phyloP scores from a whole-genome alignment of 2,113 vertebrate genomes.

The Xenopus laevis region DNA sequence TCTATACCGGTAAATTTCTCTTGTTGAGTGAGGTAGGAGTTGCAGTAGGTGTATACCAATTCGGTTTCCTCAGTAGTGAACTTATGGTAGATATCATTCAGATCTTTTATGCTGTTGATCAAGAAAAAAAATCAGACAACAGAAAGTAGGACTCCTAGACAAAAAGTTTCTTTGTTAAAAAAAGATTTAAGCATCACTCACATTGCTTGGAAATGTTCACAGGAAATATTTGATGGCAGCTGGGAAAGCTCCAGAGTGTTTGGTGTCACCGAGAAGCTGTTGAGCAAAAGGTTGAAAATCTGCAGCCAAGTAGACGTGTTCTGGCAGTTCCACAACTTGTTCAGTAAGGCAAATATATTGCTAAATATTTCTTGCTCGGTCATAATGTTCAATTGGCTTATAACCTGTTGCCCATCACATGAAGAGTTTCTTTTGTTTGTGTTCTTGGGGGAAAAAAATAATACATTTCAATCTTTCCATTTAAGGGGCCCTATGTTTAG shows the following conservation, averaged over 20 bases:
- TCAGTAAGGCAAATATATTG: slow-evolving; percentile 24
- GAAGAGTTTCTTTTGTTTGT: too few relatives aligned
- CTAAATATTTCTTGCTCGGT: slow-evolving; percentile 18
- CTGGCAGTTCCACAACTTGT: background rate
- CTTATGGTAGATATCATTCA: slow-evolving; percentile 14
- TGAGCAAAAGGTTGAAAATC: slow-evolving; percentile 17
- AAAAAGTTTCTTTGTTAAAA: too few relatives aligned
- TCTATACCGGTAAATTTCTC: background rate
- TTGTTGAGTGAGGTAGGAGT: background rate
- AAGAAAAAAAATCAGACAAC: background rate
- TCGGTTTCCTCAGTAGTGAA: background rate
- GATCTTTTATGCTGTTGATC: slow-evolving; percentile 20
- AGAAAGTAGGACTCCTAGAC: too few relatives aligned
- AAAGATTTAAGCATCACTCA: slow-evolving; percentile 21
- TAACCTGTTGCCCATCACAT: background rate
- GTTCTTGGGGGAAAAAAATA: too few relatives aligned
- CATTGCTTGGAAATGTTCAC: slow-evolving; percentile 40
- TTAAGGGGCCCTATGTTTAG: too few relatives aligned
- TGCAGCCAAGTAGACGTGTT: background rate
- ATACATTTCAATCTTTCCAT: too few relatives aligned
- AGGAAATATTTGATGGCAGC: slow-evolving; percentile 8
- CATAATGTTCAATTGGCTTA: background rate
- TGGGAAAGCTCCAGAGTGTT: slow-evolving; percentile 9
- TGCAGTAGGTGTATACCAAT: slow-evolving; percentile 1
- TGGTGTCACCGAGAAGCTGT: slow-evolving; percentile 12